phyloP scores from a whole-genome alignment of 2,113 vertebrate species.

The Hoplias malabaricus region DNA sequence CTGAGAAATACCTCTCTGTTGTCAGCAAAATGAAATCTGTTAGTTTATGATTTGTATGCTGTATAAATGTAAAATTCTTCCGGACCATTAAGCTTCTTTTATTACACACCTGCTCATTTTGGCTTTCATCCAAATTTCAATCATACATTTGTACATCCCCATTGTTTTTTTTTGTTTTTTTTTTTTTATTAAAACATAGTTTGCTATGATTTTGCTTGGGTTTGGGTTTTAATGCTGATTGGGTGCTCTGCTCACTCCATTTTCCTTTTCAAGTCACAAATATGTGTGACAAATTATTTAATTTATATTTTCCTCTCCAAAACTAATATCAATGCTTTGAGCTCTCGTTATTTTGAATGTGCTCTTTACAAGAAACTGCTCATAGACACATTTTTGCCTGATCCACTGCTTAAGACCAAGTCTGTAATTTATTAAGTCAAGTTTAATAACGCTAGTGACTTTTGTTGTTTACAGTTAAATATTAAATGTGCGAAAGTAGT shows the following conservation, averaged over 20 bases:
- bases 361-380: neutral
- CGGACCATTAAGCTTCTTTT: neutral
- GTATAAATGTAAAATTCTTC: slow-evolving; percentile 18
- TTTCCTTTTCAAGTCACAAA: too few relatives aligned
- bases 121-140: slow-evolving; percentile 6
- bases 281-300: too few relatives aligned
- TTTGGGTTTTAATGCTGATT: neutral
- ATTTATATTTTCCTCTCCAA: too few relatives aligned
- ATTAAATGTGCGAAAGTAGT: too few relatives aligned
- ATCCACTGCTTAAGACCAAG: too few relatives aligned
- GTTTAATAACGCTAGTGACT: too few relatives aligned
- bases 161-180: slow-evolving; percentile 20
- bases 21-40: slow-evolving; percentile 24
- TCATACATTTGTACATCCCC: neutral
- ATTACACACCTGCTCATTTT: slow-evolving; percentile 9
- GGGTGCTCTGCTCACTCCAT: too few relatives aligned
- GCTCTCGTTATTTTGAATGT: slow-evolving; percentile 6
- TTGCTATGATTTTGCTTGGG: slow-evolving; percentile 1
- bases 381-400: too few relatives aligned
- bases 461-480: too few relatives aligned
- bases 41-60: slow-evolving; percentile 8
- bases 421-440: too few relatives aligned
- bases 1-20: slow-evolving; percentile 36
- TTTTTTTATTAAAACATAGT: neutral
- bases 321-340: slow-evolving; percentile 17